These are phyloP conservation scores for Drosophila tsacasi DNA, from an alignment of 1,140 invertebrate genomes.

Conservation along the genomic window DNA sequence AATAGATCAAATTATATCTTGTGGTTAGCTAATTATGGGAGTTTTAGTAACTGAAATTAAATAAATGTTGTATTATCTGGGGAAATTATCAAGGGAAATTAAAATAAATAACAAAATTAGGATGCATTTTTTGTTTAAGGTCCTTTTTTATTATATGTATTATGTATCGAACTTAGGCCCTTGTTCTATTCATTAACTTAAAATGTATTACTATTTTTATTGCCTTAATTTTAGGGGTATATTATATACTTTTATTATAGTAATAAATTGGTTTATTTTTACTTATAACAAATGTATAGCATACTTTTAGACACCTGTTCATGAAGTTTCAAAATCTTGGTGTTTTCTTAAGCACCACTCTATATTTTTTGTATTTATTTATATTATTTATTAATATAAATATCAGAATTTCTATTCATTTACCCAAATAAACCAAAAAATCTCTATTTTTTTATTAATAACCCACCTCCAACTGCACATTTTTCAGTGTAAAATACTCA, in stretches of 20 bases:
- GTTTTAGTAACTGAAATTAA: no score
- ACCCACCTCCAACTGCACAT: neutral
- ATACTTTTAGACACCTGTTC: neutral
- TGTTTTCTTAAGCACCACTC: neutral
- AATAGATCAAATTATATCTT: neutral
- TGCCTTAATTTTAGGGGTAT: no score
- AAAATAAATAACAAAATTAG: no score
- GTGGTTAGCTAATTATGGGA: neutral
- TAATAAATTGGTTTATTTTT: no score
- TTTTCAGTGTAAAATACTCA: slow-evolving; percentile 1
- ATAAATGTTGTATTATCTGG: no score
- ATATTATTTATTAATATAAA: neutral
- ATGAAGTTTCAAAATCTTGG: neutral
- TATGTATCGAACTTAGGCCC: no score
- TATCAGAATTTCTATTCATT: neutral
- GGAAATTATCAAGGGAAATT: neutral
- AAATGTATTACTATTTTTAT: no score
- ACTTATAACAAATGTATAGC: neutral
- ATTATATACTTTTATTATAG: no score
- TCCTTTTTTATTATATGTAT: no score
- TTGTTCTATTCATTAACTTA: no score
- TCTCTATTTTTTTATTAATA: neutral
- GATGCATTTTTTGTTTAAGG: no score
- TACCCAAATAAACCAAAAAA: neutral
- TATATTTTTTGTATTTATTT: no score